phyloP scores from a whole-genome alignment of 2,888 invertebrate genomes.

The Boloria selene region DNA sequence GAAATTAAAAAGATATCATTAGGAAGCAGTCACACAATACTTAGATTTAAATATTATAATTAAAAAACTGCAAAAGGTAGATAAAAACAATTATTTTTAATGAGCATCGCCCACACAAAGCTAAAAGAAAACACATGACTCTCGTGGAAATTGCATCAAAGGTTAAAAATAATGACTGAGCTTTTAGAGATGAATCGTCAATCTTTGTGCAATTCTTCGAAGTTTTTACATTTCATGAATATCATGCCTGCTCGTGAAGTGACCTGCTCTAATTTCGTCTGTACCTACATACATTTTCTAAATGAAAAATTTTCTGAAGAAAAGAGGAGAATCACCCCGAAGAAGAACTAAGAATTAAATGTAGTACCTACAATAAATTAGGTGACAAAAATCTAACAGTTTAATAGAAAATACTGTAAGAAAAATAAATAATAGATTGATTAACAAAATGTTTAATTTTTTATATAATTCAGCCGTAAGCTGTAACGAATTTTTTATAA shows the following conservation, averaged over 20 bases:
- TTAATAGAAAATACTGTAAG: background rate
- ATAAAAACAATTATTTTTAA: slow-evolving; percentile 22
- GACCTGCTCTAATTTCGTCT: slow-evolving; percentile 11
- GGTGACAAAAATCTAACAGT: no score
- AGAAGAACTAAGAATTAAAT: no score
- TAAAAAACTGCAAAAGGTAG: slow-evolving; percentile 13
- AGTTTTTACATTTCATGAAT: background rate
- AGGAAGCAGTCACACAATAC: slow-evolving; percentile 8
- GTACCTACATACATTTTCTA: background rate
- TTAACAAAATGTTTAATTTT: background rate
- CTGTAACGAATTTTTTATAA: slow-evolving; percentile 1
- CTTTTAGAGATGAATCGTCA: slow-evolving; percentile 10
- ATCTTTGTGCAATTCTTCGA: background rate
- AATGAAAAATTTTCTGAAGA: background rate
- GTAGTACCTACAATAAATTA: no score
- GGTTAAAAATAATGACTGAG: slow-evolving; percentile 19
- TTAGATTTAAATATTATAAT: slow-evolving; percentile 19
- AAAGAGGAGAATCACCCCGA: no score
- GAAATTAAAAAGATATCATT: slow-evolving; percentile 11
- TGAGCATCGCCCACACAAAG: slow-evolving; percentile 14
- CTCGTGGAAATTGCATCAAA: slow-evolving; percentile 24
- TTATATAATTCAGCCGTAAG: background rate
- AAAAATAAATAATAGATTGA: background rate
- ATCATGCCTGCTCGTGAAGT: background rate
- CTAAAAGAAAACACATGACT: slow-evolving; percentile 12